Base-by-base conservation (phyloP, 2,113 vertebrate genomes). In the Neomonachus schauinslandi region DNA sequence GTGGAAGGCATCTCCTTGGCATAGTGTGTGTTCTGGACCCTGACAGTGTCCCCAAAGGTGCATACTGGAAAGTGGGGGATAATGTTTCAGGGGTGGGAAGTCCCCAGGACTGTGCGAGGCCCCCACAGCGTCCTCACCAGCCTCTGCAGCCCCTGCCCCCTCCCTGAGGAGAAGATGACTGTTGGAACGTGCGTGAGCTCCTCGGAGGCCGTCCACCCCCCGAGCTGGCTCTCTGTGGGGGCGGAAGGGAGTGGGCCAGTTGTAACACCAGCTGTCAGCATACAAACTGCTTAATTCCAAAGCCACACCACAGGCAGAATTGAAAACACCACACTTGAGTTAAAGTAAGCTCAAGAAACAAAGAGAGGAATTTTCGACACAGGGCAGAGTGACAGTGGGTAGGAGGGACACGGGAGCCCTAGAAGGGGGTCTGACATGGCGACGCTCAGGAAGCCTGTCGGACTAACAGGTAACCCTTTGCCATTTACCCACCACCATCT, bases 261-360 rank as follows among this genome's bases (percentile, higher is more conserved):
- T 96, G 11, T 85, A 59, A 81, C 97, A 92, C 80, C 96, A 97
- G 80, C 96, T 93, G 89, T 92, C 96, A 82, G 42, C 91, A 72
- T 57, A 88, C 69, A 79, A 85, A 74, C 21, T 53, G 94, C 49
- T 14, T 92, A 0, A 57, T 97, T 98, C 97, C 95, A 97, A 49
- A 88, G 97, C 95, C 91, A 42, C 61, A 1, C 91, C 69, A 19
- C 90, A 94, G 97, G 96, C 33, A 84, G 95, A 85, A 96, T 84
- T 85, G 85, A 94, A 97, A 97, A 83, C 95, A 82, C 59, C 65
- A 69, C 81, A 57, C 71, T 97, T 0, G 76, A 95, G 85, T 92
- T 95, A 80, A 88, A 97, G 93, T 74, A 79, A 85, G 82, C 15
- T n/a, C 26, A 65, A 67, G 22, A 81, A 97, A 98, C 96, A 97